Base-by-base conservation (phyloP, 2,888 invertebrate species). In the Minunthozetes semirufus region DNA sequence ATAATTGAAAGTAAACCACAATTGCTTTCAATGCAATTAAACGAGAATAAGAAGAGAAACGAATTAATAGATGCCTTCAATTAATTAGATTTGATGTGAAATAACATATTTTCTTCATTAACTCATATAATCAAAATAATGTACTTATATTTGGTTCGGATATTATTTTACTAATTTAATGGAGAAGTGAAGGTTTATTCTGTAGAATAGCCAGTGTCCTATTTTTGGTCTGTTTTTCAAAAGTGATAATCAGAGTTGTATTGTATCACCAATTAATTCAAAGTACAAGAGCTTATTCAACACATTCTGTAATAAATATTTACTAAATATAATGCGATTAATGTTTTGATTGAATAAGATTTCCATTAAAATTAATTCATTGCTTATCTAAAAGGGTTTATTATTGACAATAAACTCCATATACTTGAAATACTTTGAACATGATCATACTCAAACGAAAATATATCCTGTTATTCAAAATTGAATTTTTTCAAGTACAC, bases 31-130 rank as follows among this genome's bases (percentile, higher is more conserved):
- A 4, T 50, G 59, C 59, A 59, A 59, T 59, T 25, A 29, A 59
- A 27, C 15, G 17, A 59, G 5, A 59, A 59, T 27, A 29, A 25
- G 4, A 29, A 4, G 15, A 25, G 53, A 25, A 15, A 50, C n/a
- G n/a, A n/a, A n/a, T 50, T n/a, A 5, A 50, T n/a, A n/a, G 50
- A n/a, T 50, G 17, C 13, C 5, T 59, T 59, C 59, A 59, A 59
- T 59, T 59, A 59, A 59, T 59, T 25, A 59, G 29, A 25, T 29
- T 8, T 50, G 50, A 59, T 59, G 59, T 25, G 59, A 59, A 59
- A 13, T 27, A 29, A 59, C 59, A 59, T 27, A 29, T 59, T 59
- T 59, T 59, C 27, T 59, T 13, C 25, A 59, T 59, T 59, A 59
- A 59, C 19, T 59, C 2, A 53, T 53, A 59, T 59, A 25, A 25